Evolutionary conservation across 2,888 invertebrate species (phyloP).

Genomic region (Tipula lateralis): DNA sequence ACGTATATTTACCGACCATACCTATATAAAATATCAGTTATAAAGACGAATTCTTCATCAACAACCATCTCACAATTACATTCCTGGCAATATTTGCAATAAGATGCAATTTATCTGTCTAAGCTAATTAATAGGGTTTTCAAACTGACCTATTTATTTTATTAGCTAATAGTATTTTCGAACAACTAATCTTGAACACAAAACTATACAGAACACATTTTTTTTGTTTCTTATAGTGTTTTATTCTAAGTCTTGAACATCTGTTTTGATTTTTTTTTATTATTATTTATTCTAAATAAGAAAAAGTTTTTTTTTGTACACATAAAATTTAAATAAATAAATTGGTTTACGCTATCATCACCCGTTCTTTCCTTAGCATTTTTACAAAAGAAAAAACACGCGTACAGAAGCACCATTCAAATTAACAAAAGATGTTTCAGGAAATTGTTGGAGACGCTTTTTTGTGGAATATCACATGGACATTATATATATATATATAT

Average conservation of each 20-base stretch:
- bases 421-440: background rate
- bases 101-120: background rate
- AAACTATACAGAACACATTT: background rate
- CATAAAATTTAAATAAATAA: slow-evolving; percentile 19
- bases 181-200: background rate
- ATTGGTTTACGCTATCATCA: slow-evolving; percentile 1
- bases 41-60: no score
- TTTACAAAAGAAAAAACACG: background rate
- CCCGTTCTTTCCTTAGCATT: background rate
- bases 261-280: background rate
- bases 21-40: no score
- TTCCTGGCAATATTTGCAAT: no score
- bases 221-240: background rate
- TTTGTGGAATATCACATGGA: no score
- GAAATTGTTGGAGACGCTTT: background rate
- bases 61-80: no score
- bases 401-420: background rate
- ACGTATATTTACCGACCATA: no score
- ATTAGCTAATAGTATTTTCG: background rate
- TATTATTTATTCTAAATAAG: background rate
- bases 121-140: background rate
- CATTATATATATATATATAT: background rate
- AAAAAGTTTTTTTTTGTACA: background rate
- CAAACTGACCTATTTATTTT: background rate
- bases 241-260: background rate